These are phyloP conservation scores for Macquaria australasica DNA, from an alignment of 2,113 vertebrate genomes.

Conservation along the genomic window DNA sequence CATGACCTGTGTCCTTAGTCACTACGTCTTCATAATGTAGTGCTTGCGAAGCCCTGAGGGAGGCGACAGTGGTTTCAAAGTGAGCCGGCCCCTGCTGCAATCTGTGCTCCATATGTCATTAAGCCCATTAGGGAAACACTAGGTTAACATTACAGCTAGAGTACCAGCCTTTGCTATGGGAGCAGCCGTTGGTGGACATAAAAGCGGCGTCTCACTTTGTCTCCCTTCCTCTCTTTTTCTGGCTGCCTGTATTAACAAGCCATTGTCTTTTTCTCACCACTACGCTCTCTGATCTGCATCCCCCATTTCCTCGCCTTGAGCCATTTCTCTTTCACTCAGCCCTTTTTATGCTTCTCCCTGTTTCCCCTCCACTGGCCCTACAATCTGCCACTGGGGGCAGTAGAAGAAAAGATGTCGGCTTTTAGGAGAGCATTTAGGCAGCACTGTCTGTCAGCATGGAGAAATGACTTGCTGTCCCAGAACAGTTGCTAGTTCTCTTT, in stretches of 20 bases:
- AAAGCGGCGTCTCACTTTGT: conserved; percentile 62
- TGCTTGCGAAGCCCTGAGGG: conserved; percentile 70
- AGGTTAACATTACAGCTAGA: conserved; percentile 66
- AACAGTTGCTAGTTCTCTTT: neutral
- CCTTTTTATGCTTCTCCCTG: conserved; percentile 26
- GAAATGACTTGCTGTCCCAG: neutral
- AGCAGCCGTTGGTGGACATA: conserved; percentile 57
- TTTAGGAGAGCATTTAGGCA: conserved; percentile 23
- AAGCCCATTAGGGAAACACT: conserved; percentile 74
- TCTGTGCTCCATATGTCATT: conserved; percentile 81
- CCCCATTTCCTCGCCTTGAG: conserved; percentile 66
- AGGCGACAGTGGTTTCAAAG: conserved; percentile 76
- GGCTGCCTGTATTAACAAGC: conserved; percentile 59
- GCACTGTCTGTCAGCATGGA: conserved; percentile 16
- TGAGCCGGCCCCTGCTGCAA: conserved; percentile 62
- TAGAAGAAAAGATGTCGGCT: conserved; percentile 52
- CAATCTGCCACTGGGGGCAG: conserved; percentile 63
- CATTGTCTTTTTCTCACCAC: conserved; percentile 63
- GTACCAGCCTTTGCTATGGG: conserved; percentile 42
- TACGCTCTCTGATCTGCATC: conserved; percentile 53
- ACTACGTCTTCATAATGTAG: conserved; percentile 42
- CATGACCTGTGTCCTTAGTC: conserved; percentile 49
- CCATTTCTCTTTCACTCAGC: conserved; percentile 63
- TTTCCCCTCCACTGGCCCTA: conserved; percentile 45
- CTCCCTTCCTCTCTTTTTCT: conserved; percentile 68